phyloP scores from a whole-genome alignment of 2,113 vertebrate genomes.

The Bombycilla garrulus region DNA sequence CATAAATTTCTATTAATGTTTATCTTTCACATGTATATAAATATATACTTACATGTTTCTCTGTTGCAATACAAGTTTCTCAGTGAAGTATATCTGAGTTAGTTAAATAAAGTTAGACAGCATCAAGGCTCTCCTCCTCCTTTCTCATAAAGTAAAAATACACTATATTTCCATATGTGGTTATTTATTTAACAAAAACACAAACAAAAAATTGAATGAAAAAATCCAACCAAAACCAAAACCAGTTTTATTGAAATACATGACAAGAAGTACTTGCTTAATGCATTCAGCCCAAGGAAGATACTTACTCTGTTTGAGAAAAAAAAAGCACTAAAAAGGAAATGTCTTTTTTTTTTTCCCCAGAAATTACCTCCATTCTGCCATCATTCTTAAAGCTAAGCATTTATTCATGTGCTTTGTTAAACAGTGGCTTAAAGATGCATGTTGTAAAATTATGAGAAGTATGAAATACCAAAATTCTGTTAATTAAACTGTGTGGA shows the following conservation, averaged over 20 bases:
- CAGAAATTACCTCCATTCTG: background rate
- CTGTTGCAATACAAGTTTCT: background rate
- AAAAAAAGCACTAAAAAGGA: background rate
- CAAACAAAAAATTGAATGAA: too few relatives aligned
- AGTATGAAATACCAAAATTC: background rate
- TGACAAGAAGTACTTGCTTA: background rate
- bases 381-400: background rate
- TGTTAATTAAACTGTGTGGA: background rate
- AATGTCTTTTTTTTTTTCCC: background rate
- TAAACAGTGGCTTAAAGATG: slow-evolving; percentile 1
- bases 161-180: background rate
- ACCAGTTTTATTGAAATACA: background rate
- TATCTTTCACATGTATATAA: background rate
- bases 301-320: background rate
- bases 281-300: background rate
- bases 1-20: background rate
- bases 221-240: background rate
- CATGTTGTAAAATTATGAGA: background rate
- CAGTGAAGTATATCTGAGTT: background rate
- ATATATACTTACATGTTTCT: background rate
- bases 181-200: background rate
- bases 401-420: background rate
- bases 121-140: background rate
- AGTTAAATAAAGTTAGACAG: background rate
- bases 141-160: background rate